Evolutionary conservation across 2,888 invertebrate genomes (phyloP).

Genomic region (Ormyrus rosae): DNA sequence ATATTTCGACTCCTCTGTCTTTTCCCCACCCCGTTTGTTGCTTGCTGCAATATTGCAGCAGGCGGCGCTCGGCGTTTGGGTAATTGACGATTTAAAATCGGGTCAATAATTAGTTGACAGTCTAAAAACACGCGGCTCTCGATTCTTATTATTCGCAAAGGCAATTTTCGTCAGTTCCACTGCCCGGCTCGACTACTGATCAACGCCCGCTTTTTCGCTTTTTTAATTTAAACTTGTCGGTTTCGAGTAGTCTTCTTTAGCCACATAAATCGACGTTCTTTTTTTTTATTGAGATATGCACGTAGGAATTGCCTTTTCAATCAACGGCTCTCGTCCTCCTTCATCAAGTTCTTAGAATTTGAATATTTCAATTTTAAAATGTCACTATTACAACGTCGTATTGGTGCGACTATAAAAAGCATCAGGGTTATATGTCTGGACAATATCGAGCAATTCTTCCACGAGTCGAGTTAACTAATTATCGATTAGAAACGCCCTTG

Average conservation of each 20-base stretch:
- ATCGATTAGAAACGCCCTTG: slow-evolving; percentile 44
- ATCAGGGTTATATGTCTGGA: neutral
- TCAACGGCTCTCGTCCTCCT: neutral
- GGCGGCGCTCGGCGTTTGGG: neutral
- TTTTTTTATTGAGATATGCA: slow-evolving; percentile 16
- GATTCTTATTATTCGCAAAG: neutral
- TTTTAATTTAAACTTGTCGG: too few species aligned
- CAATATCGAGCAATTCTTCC: slow-evolving; percentile 8
- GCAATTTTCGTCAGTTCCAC: neutral
- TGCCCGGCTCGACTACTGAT: slow-evolving; percentile 4
- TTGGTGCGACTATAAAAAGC: too few species aligned
- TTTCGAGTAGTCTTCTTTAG: neutral
- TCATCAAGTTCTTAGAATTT: neutral
- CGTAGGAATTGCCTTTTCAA: slow-evolving; percentile 23
- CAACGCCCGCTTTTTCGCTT: slow-evolving; percentile 7
- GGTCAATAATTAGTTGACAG: slow-evolving; percentile 42
- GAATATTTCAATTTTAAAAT: neutral
- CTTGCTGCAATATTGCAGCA: slow-evolving; percentile 8
- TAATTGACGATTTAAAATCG: slow-evolving; percentile 41
- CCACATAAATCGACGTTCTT: neutral
- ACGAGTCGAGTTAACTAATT: slow-evolving; percentile 8
- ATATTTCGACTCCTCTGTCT: neutral
- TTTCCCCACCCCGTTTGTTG: neutral
- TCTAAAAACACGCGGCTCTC: neutral
- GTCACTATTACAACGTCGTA: too few species aligned